Evolutionary conservation across 2,888 invertebrate species (phyloP).

Genomic region (Amphiduros pacificus): DNA sequence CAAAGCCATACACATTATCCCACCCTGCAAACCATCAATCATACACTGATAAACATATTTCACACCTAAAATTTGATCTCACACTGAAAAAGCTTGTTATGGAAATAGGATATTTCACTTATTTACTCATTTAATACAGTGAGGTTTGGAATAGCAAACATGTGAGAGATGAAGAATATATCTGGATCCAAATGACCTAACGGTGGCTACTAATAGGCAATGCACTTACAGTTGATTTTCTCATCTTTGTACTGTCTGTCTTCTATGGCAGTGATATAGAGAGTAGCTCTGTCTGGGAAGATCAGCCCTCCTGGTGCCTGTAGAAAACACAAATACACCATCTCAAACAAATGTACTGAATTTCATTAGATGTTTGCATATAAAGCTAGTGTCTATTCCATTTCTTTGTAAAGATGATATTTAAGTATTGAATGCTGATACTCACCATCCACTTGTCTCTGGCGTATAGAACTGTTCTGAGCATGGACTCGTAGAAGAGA

Average conservation of each 20-base stretch:
- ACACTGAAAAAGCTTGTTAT: no score
- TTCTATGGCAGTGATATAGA: slow-evolving; percentile 81
- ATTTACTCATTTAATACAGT: no score
- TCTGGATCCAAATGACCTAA: no score
- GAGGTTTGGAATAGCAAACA: no score
- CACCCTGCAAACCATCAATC: slow-evolving; percentile 67
- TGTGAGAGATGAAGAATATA: no score
- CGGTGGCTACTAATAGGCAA: no score
- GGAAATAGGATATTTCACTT: no score
- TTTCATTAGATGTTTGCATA: no score
- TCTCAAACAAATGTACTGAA: no score
- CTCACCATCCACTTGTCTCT: slow-evolving; percentile 91
- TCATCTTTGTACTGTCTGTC: slow-evolving; percentile 99
- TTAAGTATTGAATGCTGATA: slow-evolving; percentile 4
- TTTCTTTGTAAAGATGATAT: neutral
- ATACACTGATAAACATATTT: neutral
- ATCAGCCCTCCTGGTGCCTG: slow-evolving; percentile 82
- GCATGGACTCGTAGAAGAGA: slow-evolving; percentile 98
- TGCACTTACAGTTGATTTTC: slow-evolving; percentile 89
- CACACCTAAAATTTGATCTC: no score
- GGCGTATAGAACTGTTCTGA: slow-evolving; percentile 98
- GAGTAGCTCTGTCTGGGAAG: slow-evolving; percentile 88
- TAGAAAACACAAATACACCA: neutral
- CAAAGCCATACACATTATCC: slow-evolving; percentile 99
- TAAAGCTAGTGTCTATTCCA: neutral